Evolutionary conservation across 2,113 vertebrate genomes (phyloP).

Genomic region (Corynorhinus townsendii): DNA sequence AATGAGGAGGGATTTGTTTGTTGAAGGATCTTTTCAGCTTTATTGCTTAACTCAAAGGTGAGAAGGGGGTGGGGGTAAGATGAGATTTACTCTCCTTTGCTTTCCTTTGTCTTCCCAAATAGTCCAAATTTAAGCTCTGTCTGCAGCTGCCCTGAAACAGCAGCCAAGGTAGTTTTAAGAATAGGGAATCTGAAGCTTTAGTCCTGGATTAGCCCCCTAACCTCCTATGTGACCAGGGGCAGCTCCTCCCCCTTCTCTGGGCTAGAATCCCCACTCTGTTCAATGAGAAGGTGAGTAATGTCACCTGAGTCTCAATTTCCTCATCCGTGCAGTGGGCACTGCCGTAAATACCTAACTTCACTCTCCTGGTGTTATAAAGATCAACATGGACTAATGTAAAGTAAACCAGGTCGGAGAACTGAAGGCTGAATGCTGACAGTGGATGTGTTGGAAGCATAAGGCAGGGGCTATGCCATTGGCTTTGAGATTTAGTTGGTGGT

Average conservation of each 20-base stretch:
- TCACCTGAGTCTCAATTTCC: neutral
- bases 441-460: neutral
- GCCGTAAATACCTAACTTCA: neutral
- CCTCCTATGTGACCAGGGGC: neutral
- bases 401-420: neutral
- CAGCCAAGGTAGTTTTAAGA: neutral
- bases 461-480: neutral
- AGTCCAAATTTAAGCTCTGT: slow-evolving; percentile 59
- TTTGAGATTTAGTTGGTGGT: neutral
- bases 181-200: neutral
- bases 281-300: neutral
- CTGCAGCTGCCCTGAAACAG: slow-evolving; percentile 27
- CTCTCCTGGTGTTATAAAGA: neutral
- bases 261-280: neutral
- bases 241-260: neutral
- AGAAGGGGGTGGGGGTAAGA: slow-evolving; percentile 63
- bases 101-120: slow-evolving; percentile 53
- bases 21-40: slow-evolving; percentile 78
- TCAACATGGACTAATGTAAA: neutral
- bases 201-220: neutral
- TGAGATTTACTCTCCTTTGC: slow-evolving; percentile 51
- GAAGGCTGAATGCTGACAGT: neutral
- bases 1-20: slow-evolving; percentile 81
- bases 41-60: slow-evolving; percentile 77
- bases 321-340: neutral